Evolutionary conservation across 2,797 vertebrate species (phyloP).

Genomic region (Sardinella longiceps): DNA sequence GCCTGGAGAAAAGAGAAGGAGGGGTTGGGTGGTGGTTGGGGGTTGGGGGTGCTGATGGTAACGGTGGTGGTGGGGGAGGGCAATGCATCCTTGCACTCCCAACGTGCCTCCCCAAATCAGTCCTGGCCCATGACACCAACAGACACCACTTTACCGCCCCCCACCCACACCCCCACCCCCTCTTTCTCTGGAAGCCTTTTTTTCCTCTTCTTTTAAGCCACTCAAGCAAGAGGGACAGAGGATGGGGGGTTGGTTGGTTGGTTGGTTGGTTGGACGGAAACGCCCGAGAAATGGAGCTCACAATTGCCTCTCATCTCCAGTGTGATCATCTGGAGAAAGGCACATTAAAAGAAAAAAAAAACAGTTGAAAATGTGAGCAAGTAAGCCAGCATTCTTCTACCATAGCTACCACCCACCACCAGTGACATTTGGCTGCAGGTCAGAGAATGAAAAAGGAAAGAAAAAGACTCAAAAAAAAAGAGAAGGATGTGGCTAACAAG

Average conservation of each 20-base stretch:
- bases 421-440: conserved; percentile 17
- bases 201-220: conserved; percentile 32
- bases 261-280: conserved; percentile 22
- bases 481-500: conserved; percentile 33
- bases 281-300: conserved; percentile 45
- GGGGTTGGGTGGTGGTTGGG: conserved; percentile 50
- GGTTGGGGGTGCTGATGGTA: conserved; percentile 57
- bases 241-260: conserved; percentile 29
- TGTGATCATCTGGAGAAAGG: background rate
- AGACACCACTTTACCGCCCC: conserved; percentile 21
- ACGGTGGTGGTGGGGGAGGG: conserved; percentile 56
- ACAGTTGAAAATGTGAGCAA: background rate
- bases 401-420: background rate
- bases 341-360: background rate
- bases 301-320: conserved; percentile 40
- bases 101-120: conserved; percentile 23
- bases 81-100: conserved; percentile 44
- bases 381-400: background rate
- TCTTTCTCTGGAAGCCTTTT: conserved; percentile 39
- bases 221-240: conserved; percentile 35
- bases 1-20: conserved; percentile 61
- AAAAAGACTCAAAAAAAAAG: background rate
- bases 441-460: background rate
- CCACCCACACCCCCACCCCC: too few species aligned
- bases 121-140: conserved; percentile 17